These are phyloP conservation scores for Eumaeus atala DNA, from an alignment of 1,140 invertebrate species.

Conservation along the genomic window DNA sequence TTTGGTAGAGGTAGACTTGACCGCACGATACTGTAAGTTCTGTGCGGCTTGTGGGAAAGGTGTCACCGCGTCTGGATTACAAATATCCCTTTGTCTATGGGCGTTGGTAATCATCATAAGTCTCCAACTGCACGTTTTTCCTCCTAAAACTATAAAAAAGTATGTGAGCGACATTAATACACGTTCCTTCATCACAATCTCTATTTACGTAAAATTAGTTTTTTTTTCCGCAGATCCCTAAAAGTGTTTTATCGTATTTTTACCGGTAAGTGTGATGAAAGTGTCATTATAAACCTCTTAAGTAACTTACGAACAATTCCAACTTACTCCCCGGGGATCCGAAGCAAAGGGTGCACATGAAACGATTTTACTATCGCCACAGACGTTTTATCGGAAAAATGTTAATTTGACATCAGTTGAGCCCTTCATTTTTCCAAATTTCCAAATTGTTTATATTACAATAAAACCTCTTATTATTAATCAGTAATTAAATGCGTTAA, in stretches of 20 bases:
- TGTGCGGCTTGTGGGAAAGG: too few species aligned
- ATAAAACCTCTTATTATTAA: background rate
- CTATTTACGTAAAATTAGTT: background rate
- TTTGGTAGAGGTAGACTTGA: too few species aligned
- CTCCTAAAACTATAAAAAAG: background rate
- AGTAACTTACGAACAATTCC: background rate
- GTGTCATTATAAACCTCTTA: constrained; percentile 8
- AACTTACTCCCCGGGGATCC: background rate
- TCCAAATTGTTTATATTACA: background rate
- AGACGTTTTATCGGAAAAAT: too few species aligned
- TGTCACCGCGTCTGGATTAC: too few species aligned
- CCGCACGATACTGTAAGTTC: too few species aligned
- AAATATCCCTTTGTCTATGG: too few species aligned
- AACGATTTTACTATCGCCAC: background rate
- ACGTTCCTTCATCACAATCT: too few species aligned
- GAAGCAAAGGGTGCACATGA: background rate
- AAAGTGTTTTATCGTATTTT: background rate
- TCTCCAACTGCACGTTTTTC: background rate
- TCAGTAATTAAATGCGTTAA: background rate
- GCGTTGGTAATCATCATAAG: too few species aligned
- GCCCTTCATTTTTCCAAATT: background rate
- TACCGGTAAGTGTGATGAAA: background rate
- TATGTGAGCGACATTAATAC: too few species aligned
- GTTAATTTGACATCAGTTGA: background rate
- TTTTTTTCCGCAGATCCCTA: background rate